Evolutionary conservation across 2,113 vertebrate genomes (phyloP).

Genomic region (Arothron firmamentum): DNA sequence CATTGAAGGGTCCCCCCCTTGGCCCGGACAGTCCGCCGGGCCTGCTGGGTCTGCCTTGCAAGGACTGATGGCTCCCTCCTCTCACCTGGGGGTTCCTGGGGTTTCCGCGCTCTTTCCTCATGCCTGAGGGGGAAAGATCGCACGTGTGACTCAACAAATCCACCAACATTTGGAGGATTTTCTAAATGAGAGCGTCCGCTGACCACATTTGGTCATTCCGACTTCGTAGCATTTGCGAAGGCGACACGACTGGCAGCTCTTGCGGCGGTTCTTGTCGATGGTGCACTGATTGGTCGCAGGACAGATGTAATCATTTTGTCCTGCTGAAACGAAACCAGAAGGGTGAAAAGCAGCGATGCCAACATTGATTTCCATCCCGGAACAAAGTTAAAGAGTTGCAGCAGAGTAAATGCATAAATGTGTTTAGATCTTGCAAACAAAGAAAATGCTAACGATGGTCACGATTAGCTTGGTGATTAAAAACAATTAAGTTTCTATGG

Average conservation of each 20-base stretch:
- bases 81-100: slow-evolving; percentile 61
- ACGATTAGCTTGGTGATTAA: too few species aligned
- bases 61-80: slow-evolving; percentile 72
- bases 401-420: too few species aligned
- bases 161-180: too few species aligned
- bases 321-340: slow-evolving; percentile 76
- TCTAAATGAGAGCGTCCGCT: background rate
- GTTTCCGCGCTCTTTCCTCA: slow-evolving; percentile 70
- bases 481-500: too few species aligned
- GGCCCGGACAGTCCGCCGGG: slow-evolving; percentile 37
- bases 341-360: background rate
- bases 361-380: background rate
- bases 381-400: too few species aligned
- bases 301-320: slow-evolving; percentile 97
- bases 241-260: slow-evolving; percentile 96
- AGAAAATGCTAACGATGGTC: too few species aligned
- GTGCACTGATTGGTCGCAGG: slow-evolving; percentile 98
- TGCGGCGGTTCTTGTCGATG: slow-evolving; percentile 95
- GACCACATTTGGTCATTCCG: slow-evolving; percentile 98
- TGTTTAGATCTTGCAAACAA: too few species aligned
- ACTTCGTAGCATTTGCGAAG: slow-evolving; percentile 96
- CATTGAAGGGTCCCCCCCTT: slow-evolving; percentile 16
- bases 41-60: slow-evolving; percentile 48
- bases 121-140: slow-evolving; percentile 46
- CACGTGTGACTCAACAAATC: background rate